Evolutionary conservation across 2,797 vertebrate species (phyloP), one percentile per base, ranked within the genome.

Genomic region (Acomys russatus): DNA sequence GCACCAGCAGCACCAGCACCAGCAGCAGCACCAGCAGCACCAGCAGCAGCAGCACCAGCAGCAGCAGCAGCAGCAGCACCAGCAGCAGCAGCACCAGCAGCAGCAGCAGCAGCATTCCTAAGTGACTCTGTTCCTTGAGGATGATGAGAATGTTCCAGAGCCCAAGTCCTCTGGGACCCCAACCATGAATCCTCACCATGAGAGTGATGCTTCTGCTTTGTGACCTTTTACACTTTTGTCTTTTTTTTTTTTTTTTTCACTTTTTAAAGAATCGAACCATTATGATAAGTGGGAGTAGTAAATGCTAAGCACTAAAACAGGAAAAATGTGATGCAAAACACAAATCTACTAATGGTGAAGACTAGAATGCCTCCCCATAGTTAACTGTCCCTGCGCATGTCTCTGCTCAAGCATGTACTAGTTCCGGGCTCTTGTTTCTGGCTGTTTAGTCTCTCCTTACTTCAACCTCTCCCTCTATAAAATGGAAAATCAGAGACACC

Each of bases 111-210:
- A 88, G 49, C 11, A 91, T 8, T 38, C 10, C 14, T 51, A 83
- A 78, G 44, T 51, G 10, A 74, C 59, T 61, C 30, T 94, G 89
- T 95, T 44, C 8, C 61, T 35, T 3, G 35, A 3, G 22, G 22
- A 91, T 84, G n/a, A 14, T 63, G 33, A 96, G 33, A 88, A 54
- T 66, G 20, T 61, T 92, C 92, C 92, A 54, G 95, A 97, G n/a
- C 0, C 23, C 3, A 9, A 59, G 18, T 89, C 56, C 49, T 84
- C 35, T 25, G 17, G 82, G 68, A 88, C 80, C 38, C 71, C 61
- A 82, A 33, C 11, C 66, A 10, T 28, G 22, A 85, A 49, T 84
- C 54, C 9, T 61, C 83, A 54, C 6, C 9, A 25, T 8, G 17
- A 22, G 14, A 18, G 87, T 70, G 8, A 63, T 61, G 18, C 7